Evolutionary conservation across 2,888 invertebrate species (phyloP).

Genomic region (Cerceris ruficornis): DNA sequence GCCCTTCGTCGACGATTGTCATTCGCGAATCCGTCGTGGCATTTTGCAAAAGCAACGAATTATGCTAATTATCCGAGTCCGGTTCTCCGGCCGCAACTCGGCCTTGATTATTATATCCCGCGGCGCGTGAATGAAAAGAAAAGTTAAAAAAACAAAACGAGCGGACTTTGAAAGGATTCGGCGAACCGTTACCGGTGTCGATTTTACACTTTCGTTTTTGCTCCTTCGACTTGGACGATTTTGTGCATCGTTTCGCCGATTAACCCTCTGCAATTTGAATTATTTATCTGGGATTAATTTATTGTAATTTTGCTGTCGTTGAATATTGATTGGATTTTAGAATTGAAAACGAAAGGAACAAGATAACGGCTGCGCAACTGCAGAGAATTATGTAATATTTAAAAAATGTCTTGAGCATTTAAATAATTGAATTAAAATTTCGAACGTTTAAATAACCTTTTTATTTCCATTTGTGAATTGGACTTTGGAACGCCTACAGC

Average conservation of each 20-base stretch:
- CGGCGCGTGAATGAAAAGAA: background rate
- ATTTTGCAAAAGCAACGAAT: conserved; percentile 1
- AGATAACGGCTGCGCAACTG: too few species aligned
- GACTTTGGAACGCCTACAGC: too few species aligned
- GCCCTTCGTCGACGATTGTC: too few species aligned
- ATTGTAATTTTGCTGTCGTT: too few species aligned
- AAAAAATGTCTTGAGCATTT: too few species aligned
- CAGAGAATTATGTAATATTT: too few species aligned
- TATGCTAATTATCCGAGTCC: background rate
- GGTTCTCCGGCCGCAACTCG: background rate
- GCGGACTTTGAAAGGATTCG: background rate
- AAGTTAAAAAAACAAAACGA: background rate
- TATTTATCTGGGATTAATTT: background rate
- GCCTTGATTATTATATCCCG: conserved; percentile 2
- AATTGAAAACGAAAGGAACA: too few species aligned
- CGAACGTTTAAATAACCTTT: too few species aligned
- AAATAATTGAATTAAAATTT: too few species aligned
- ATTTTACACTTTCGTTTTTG: conserved; percentile 4
- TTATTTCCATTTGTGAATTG: too few species aligned
- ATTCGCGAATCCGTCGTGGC: too few species aligned
- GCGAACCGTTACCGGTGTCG: background rate
- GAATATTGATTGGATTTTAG: too few species aligned
- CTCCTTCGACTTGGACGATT: background rate
- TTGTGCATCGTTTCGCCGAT: background rate
- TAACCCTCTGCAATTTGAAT: background rate